These are phyloP conservation scores for Tyria jacobaeae DNA, from an alignment of 2,888 invertebrate species.

Conservation along the genomic window DNA sequence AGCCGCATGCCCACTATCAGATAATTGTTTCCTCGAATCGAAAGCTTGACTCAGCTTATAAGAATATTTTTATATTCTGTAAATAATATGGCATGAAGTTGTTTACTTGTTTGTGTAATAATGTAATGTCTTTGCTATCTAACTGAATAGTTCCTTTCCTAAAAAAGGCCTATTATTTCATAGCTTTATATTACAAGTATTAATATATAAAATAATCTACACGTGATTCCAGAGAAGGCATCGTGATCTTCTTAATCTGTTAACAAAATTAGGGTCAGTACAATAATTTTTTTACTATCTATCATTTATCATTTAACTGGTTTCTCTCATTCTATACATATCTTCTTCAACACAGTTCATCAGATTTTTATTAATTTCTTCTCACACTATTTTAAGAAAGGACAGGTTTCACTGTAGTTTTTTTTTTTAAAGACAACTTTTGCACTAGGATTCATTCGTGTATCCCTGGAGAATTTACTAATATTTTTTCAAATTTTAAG, in stretches of 20 bases:
- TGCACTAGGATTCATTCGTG: too few relatives aligned
- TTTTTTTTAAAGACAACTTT: too few relatives aligned
- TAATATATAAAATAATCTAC: not conserved
- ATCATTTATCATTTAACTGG: too few relatives aligned
- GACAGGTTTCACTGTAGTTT: too few relatives aligned
- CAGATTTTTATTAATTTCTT: too few relatives aligned
- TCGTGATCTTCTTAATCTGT: not conserved
- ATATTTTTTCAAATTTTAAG: too few relatives aligned
- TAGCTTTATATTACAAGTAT: not conserved
- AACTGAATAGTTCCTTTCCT: not conserved
- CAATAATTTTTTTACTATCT: too few relatives aligned
- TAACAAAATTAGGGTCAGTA: not conserved
- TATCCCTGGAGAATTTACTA: too few relatives aligned
- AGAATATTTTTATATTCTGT: slow-evolving; percentile 45
- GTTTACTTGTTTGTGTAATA: not conserved
- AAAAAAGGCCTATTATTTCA: not conserved
- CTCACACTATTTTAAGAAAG: too few relatives aligned
- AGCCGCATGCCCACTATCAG: slow-evolving; percentile 53
- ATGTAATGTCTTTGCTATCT: not conserved
- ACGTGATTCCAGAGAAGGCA: not conserved
- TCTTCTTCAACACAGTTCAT: too few relatives aligned
- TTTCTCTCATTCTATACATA: too few relatives aligned
- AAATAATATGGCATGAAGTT: slow-evolving; percentile 14
- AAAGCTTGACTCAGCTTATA: slow-evolving; percentile 43
- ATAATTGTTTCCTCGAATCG: slow-evolving; percentile 63